Base-by-base conservation (phyloP, 2,113 vertebrate genomes). In the Mirza zaza region DNA sequence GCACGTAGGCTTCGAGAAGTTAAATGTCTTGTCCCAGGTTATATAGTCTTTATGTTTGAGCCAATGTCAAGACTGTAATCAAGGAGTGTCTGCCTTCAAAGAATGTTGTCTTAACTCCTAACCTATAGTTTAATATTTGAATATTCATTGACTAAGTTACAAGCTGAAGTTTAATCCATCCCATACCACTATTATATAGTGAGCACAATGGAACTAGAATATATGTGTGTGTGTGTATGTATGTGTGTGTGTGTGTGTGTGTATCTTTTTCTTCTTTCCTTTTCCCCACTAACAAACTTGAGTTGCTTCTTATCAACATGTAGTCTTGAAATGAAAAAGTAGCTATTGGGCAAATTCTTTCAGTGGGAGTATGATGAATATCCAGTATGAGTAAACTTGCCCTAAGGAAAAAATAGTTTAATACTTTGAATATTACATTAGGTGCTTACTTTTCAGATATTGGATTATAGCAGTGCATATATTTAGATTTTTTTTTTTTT, bases 381-480 rank as follows among this genome's bases (percentile, higher is more conserved):
- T 79, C 50, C 52, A 89, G 34, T 50, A 67, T 79, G 27, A 71
- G 45, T 96, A 65, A 75, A 71, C 89, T 96, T 96, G 8, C n/a
- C 88, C 34, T 76, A 68, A 77, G 73, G 61, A 57, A 68, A 95
- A 2, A 77, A 77, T 68, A 73, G n/a, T 92, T 93, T 94, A 93
- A 57, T 87, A 86, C 18, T 93, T 77, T 52, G 39, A 65, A 34
- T 94, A 63, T 59, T 75, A 61, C 42, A 85, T 93, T 87, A 86
- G 42, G 67, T 89, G 34, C n/a, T 87, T 91, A 83, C 23, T 93
- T 92, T 92, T 92, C n/a, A 88, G 67, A 95, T 96, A 73, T 36
- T 92, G 39, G 25, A 87, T 96, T 97, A 61, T 85, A 81, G 50
- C 81, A 92, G 65, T 39, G 96, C 34, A 89, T 63, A 65, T 67